Base-by-base conservation (phyloP, 1,140 invertebrate genomes). In the Chironomus tepperi region DNA sequence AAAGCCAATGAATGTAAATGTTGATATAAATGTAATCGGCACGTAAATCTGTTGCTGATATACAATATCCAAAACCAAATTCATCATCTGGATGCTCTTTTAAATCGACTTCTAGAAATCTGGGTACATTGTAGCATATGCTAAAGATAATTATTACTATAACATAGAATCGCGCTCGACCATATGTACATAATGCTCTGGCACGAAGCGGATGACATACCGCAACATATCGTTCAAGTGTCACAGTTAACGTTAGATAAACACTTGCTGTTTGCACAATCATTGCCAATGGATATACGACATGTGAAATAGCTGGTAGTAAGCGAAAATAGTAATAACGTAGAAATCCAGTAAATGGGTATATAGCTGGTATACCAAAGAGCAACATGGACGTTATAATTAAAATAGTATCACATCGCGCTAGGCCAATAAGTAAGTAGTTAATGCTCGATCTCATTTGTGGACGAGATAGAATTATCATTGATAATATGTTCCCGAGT, bases 371-470 rank as follows among this genome's bases (percentile, higher is more conserved):
- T 75, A 98, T 84, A 1, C 93, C 93, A 81, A 96, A 96, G 12
- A 97, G 87, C 77, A 97, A 86, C 72, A 96, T 88, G 24, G 94
- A 92, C 10, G 92, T 91, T 73, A 95, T 85, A 73, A 97, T 93
- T 74, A 98, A 87, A 73, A 95, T 86, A 0, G 93, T 94, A 84
- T 98, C 96, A 84, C 94, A 96, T 78, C 92, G 88, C 0, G 96
- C 95, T 43, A 98, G 86, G 1, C 94, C 94, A 64, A 94, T 93
- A 5, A 98, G 87, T 75, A 97, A 87, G 79, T 95, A 96, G 84
- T 97, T 98, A 77, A 97, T 96, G 77, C 94, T 96, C 8, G 93
- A 96, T 77, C 91, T 88, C 95, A 97, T 97, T 79, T 96, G 94
- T 0, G 93, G 94, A 43, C 94, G 87, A 12, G 91, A 94, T 8